Evolutionary conservation across 2,797 vertebrate genomes (phyloP), one percentile per base, ranked within the genome.

Genomic region (Amazonetta brasiliensis): DNA sequence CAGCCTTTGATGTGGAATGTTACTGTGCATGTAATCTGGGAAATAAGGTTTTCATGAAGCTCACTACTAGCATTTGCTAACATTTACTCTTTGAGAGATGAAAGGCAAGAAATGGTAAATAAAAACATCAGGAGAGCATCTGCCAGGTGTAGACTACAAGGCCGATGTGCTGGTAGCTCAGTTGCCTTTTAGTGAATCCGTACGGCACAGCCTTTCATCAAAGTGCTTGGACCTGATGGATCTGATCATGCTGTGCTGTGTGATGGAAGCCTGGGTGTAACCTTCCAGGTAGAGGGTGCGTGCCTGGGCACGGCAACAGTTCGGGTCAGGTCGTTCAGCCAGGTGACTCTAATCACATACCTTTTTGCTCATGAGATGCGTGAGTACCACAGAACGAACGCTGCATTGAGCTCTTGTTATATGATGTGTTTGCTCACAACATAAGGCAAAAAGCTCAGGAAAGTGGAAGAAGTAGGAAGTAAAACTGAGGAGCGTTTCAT

Each of bases 1-100:
- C 31, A 52, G 43, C 30, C n/a, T 6, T 1, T 0, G 0, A 21
- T 68, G 12, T 48, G 67, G 68, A 67, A 13, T 1, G 0, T 39
- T 48, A 12, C 11, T 10, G 43, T 41, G 15, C 25, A 14, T 74
- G 85, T 80, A 17, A 68, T 22, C 56, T 72, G 30, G 13, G 19
- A 14, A 67, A 1, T 80, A 50, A 71, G 8, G 12, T 39, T 90
- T 58, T 39, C 19, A 23, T 31, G 35, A 89, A 33, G 50, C 37
- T 60, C 4, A 5, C 16, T 54, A 3, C 7, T 30, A 64, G 43
- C 17, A 25, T 35, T 84, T 39, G 4, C 21, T 33, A 71, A 33
- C 60, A 6, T 63, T 84, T 80, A 22, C 7, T 71, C 43, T 58
- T 69, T 1, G 12, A 35, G 43, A 48, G 68, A 43, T 28, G 55